Percentiles rank a stretch among this genome's conserved stretches.
phyloP scores from a whole-genome alignment of 2,888 invertebrate genomes.

The Iselma pallidipennis region DNA sequence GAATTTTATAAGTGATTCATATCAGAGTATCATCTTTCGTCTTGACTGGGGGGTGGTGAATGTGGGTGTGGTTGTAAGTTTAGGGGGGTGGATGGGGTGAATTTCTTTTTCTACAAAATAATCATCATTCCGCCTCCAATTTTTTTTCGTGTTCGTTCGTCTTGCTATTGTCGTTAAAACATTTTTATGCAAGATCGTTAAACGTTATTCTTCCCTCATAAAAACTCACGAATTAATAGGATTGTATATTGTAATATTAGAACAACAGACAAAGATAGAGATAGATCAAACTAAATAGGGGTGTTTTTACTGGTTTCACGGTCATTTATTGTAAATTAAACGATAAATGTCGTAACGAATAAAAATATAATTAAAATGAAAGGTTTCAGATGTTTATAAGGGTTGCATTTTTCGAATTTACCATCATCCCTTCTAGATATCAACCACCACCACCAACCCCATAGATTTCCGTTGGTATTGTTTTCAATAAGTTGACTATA shows the following conservation, averaged over 20 bases:
- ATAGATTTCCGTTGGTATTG: too few relatives aligned
- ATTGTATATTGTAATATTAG: constrained; percentile 5
- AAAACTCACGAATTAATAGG: constrained; percentile 16
- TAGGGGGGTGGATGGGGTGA: too few relatives aligned
- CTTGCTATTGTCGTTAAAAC: constrained; percentile 4
- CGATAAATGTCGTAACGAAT: constrained; percentile 23
- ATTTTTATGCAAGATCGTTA: constrained; percentile 18
- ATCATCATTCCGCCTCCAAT: too few relatives aligned
- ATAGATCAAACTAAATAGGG: too few relatives aligned
- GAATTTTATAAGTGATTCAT: neutral
- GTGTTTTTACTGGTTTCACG: constrained; percentile 13
- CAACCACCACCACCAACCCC: too few relatives aligned
- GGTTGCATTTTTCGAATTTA: too few relatives aligned
- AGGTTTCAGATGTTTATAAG: too few relatives aligned
- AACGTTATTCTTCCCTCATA: constrained; percentile 15
- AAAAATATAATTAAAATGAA: constrained; percentile 19
- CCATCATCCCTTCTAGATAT: too few relatives aligned
- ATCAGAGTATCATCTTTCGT: neutral
- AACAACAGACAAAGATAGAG: too few relatives aligned
- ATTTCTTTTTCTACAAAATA: neutral
- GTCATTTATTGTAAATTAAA: constrained; percentile 25
- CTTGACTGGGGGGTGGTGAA: neutral
- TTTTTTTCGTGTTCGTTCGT: constrained; percentile 16
- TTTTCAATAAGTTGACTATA: too few relatives aligned
- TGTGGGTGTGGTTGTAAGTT: too few relatives aligned